phyloP scores from a whole-genome alignment of 1,140 invertebrate genomes.

The Caerostris darwini region DNA sequence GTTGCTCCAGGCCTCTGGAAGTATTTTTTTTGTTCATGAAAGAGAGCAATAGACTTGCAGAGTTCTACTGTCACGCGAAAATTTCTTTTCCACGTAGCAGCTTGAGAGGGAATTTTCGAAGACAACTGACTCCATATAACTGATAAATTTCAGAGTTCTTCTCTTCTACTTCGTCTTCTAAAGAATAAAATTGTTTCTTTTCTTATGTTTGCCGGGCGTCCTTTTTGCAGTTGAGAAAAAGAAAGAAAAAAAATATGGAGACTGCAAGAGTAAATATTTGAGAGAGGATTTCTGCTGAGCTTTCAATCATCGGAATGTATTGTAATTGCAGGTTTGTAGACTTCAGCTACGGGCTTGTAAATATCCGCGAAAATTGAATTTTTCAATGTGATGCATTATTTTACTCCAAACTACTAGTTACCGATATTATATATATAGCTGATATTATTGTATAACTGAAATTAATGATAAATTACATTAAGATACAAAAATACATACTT shows the following conservation, averaged over 20 bases:
- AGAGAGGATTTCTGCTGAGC: not conserved
- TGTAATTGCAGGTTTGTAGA: not conserved
- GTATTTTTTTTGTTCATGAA: not conserved
- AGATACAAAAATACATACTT: too few relatives aligned
- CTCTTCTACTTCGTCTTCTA: too few relatives aligned
- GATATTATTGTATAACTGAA: too few relatives aligned
- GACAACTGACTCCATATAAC: conserved; percentile 22
- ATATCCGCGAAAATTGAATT: not conserved
- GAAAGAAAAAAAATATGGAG: too few relatives aligned
- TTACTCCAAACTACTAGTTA: not conserved
- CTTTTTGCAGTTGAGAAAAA: too few relatives aligned
- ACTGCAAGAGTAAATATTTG: not conserved
- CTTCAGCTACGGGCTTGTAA: not conserved
- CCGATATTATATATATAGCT: too few relatives aligned
- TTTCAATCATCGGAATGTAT: not conserved
- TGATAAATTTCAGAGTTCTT: not conserved
- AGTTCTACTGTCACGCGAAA: not conserved
- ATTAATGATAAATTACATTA: too few relatives aligned
- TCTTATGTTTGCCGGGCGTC: too few relatives aligned
- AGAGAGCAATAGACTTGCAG: too few relatives aligned
- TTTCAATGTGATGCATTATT: not conserved
- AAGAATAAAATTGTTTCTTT: too few relatives aligned
- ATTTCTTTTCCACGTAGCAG: conserved; percentile 19
- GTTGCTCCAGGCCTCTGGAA: not conserved
- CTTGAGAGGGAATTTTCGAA: conserved; percentile 2